Conservation (phyloP, 1,140 invertebrate genomes). For the Teleogryllus occipitalis region DNA sequence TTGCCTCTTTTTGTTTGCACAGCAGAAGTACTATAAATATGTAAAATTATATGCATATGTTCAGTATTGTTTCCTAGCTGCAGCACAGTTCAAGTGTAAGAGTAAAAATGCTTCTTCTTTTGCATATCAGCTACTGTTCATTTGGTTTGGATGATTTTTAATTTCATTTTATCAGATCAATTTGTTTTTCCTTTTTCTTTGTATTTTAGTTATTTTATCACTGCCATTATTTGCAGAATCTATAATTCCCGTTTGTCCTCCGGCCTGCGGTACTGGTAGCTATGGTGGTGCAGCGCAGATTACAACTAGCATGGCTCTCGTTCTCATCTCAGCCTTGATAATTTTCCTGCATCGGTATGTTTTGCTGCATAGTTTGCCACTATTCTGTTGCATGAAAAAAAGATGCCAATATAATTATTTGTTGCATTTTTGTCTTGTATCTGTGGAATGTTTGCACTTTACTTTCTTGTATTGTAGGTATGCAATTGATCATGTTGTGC, state of each 20-base stretch:
- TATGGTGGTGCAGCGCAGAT: conserved; percentile 46
- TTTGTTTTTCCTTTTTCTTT: conserved; percentile 16
- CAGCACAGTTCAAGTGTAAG: too few relatives aligned
- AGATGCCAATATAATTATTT: neutral
- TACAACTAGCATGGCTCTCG: conserved; percentile 34
- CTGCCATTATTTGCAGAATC: conserved; percentile 52
- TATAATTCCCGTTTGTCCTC: conserved; percentile 83
- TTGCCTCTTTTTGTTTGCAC: too few relatives aligned
- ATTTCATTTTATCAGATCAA: neutral
- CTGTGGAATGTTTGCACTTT: neutral
- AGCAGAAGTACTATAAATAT: too few relatives aligned
- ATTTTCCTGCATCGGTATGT: conserved; percentile 26
- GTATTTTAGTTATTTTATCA: conserved; percentile 13
- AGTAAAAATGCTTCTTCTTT: too few relatives aligned
- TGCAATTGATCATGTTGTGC: neutral
- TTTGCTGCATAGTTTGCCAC: conserved; percentile 5
- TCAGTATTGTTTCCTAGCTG: too few relatives aligned
- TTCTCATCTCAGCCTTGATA: conserved; percentile 36
- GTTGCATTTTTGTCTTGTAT: neutral
- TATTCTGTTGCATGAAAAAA: neutral
- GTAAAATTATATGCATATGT: too few relatives aligned
- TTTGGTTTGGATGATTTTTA: neutral
- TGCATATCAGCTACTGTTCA: neutral
- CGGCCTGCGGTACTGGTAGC: conserved; percentile 71
- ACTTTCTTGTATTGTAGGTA: neutral